Percentiles rank a stretch among this genome's conserved stretches.
Conservation (phyloP, 2,797 vertebrate species). For the Premnoplex brunnescens region DNA sequence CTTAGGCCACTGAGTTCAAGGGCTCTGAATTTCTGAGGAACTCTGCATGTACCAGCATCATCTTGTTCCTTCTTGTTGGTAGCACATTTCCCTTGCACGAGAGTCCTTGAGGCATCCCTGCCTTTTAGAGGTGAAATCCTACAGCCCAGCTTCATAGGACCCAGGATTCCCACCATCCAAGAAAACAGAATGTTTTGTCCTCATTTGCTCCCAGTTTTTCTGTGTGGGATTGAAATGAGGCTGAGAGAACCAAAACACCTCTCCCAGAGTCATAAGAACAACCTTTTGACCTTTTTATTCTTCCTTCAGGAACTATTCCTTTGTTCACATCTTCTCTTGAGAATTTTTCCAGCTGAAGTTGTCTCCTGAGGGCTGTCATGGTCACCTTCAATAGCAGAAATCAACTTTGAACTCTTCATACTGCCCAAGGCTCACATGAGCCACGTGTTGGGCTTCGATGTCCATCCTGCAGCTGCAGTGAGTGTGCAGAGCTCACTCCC, state of each 20-base stretch:
- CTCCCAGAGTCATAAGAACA: background rate
- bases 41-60: background rate
- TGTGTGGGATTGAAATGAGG: background rate
- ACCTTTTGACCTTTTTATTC: background rate
- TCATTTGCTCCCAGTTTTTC: background rate
- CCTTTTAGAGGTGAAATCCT: background rate
- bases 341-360: background rate
- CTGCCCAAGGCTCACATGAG: background rate
- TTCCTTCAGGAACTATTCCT: background rate
- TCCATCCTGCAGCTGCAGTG: background rate
- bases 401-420: fast-evolving
- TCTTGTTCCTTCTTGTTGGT: background rate
- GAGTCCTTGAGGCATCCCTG: background rate
- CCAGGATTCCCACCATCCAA: background rate
- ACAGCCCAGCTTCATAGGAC: background rate
- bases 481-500: background rate
- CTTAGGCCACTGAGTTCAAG: background rate
- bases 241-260: background rate
- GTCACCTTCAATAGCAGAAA: background rate
- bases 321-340: background rate
- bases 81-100: fast-evolving
- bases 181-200: background rate
- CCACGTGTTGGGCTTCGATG: fast-evolving
- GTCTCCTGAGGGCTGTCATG: background rate
- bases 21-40: background rate